Evolutionary conservation across 2,797 vertebrate species (phyloP), one percentile per base, ranked within the genome.

Genomic region (Helostoma temminkii): DNA sequence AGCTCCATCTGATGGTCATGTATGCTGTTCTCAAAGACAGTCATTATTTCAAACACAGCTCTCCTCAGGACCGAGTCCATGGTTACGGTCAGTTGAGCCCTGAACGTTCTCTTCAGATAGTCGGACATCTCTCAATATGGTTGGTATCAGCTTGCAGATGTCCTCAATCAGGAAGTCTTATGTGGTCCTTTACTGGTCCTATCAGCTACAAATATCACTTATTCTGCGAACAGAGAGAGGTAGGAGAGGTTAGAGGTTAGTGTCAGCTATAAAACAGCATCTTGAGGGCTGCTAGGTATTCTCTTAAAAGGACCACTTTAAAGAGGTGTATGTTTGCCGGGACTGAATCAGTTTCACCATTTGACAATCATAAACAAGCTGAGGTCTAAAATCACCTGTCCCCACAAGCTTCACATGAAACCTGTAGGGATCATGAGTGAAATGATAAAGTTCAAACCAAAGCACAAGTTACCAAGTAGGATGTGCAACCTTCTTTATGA

Each of bases 1-100:
- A 93, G 47, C 66, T 91, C 87, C 67, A 71, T 30, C 9, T 84
- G 84, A 65, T 91, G 86, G 49, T 83, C 78, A 14, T 62, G 60
- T 0, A 93, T 45, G 14, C 77, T 86, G 46, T 50, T 69, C 63
- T 93, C 91, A 72, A 93, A 93, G 56, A 92, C 81, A 11, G 39
- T 66, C 30, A 86, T 86, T 32, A 93, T 72, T 48, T 93, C 89
- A 46, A 64, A 66, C 65, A 90, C 60, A 0, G 89, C 76, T 8
- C 41, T 82, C 47, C 54, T 84, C 37, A 92, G 46, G 24, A 88
- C 10, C 0, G 78, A 41, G 32, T 94, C 89, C 88, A 93, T 87
- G 22, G 83, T 56, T 2, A 76, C 70, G 32, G 61, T 78, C 39
- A 93, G 55, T 66, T 91, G 87, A 49, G 80, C 47, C 54, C 53